Evolutionary conservation across 2,888 invertebrate genomes (phyloP).

Genomic region (Lochmaea crataegi): DNA sequence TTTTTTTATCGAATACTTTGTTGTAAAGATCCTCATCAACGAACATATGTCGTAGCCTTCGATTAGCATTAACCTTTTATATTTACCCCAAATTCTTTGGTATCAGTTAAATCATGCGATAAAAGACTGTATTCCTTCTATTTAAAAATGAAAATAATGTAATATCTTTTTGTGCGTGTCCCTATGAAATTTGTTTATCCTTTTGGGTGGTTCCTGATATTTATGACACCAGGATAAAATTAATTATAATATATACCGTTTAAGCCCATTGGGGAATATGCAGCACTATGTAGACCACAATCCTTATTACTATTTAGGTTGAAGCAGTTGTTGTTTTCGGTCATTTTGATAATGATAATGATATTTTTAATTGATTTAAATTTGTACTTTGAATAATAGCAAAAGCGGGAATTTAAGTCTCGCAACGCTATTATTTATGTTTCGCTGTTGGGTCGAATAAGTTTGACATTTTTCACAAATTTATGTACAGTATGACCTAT

Average conservation of each 20-base stretch:
- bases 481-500: too few relatives aligned
- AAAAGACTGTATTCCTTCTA: not conserved
- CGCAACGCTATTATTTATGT: too few relatives aligned
- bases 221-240: not conserved
- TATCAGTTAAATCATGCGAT: not conserved
- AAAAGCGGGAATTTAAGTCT: too few relatives aligned
- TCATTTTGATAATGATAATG: too few relatives aligned
- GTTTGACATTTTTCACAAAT: too few relatives aligned
- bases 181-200: slow-evolving; percentile 4
- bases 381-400: too few relatives aligned
- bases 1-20: not conserved
- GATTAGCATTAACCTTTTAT: not conserved
- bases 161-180: not conserved
- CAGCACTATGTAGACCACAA: too few relatives aligned
- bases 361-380: too few relatives aligned
- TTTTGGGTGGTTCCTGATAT: slow-evolving; percentile 13
- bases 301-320: too few relatives aligned
- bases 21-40: too few relatives aligned
- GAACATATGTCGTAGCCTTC: not conserved
- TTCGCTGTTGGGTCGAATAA: too few relatives aligned
- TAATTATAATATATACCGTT: not conserved
- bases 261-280: slow-evolving; percentile 27
- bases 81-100: not conserved
- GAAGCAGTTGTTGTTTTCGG: too few relatives aligned
- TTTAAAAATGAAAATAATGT: slow-evolving; percentile 3